Evolutionary conservation across 2,113 vertebrate genomes (phyloP).

Genomic region (Otocyon megalotis): DNA sequence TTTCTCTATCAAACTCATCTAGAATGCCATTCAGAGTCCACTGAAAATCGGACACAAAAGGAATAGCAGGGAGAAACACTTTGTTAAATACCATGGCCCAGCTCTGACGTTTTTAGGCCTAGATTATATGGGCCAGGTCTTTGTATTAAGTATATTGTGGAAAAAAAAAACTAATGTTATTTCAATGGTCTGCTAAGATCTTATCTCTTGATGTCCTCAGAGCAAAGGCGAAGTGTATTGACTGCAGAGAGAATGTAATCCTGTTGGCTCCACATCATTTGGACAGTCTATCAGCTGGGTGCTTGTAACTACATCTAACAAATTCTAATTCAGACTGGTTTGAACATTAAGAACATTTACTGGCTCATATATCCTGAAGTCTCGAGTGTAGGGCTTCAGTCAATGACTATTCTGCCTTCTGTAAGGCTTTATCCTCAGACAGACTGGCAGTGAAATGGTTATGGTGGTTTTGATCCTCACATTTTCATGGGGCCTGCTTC

Average conservation of each 20-base stretch:
- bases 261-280: neutral
- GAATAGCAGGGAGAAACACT: neutral
- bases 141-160: constrained; percentile 41
- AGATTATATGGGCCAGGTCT: neutral
- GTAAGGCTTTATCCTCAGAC: neutral
- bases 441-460: neutral
- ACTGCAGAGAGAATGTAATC: neutral
- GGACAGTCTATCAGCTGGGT: neutral
- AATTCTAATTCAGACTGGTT: constrained; percentile 26
- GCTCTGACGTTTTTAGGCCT: neutral
- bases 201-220: constrained; percentile 7
- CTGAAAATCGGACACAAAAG: constrained; percentile 37
- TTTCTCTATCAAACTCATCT: constrained; percentile 10
- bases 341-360: neutral
- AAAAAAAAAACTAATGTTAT: neutral
- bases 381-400: neutral
- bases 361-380: neutral
- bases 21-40: constrained; percentile 30
- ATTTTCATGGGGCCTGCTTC: neutral
- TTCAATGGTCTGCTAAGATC: constrained; percentile 18
- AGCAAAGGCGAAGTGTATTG: constrained; percentile 11
- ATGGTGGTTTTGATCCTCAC: neutral
- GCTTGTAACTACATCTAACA: neutral
- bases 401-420: neutral
- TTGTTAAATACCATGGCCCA: neutral